Conservation (phyloP, 1,140 invertebrate species). For the Eulimnadia texana region DNA sequence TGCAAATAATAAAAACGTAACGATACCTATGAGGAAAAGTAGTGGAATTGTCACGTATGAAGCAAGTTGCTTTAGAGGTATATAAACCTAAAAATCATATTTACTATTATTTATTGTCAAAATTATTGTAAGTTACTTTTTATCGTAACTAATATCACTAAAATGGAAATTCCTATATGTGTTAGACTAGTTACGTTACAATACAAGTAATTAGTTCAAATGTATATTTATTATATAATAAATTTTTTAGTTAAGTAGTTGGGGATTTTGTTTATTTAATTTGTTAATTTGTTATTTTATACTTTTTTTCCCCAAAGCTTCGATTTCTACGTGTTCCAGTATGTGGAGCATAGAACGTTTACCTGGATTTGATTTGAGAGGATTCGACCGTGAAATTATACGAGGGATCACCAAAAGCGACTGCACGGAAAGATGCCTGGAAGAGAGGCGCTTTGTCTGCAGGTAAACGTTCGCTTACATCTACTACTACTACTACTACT, state of each 20-base stretch:
- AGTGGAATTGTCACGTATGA: slow-evolving; percentile 28
- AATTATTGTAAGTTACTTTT: no score
- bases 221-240: neutral
- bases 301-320: neutral
- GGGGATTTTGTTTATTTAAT: neutral
- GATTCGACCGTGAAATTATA: slow-evolving; percentile 25
- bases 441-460: slow-evolving; percentile 32
- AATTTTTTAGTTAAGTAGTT: neutral
- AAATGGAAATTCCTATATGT: no score
- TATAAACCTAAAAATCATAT: neutral
- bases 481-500: no score
- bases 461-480: slow-evolving; percentile 15
- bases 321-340: neutral
- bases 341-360: slow-evolving; percentile 34
- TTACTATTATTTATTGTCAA: no score
- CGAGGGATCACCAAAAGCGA: slow-evolving; percentile 27
- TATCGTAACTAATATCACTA: no score
- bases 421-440: slow-evolving; percentile 32
- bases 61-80: slow-evolving; percentile 31
- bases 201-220: no score
- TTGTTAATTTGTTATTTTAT: no score
- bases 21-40: slow-evolving; percentile 18
- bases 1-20: neutral
- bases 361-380: slow-evolving; percentile 29
- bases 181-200: no score